These are phyloP conservation scores for Gerris buenoi DNA, from an alignment of 1,140 invertebrate genomes.

Conservation along the genomic window DNA sequence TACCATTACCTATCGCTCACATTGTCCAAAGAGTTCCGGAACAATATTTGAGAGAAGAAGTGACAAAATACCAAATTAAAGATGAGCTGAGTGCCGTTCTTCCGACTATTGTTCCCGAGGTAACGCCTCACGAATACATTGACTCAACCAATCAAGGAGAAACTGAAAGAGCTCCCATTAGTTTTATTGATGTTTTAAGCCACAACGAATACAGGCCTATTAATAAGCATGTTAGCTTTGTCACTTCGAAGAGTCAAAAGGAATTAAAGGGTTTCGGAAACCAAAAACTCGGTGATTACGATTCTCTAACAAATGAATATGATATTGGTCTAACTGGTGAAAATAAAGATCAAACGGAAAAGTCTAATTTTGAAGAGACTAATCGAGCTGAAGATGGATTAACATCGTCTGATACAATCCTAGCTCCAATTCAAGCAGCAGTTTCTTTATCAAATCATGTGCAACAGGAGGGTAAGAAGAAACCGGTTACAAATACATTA, in stretches of 20 bases:
- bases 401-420: slow-evolving; percentile 25
- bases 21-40: not conserved
- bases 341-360: not conserved
- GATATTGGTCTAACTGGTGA: not conserved
- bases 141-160: not conserved
- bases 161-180: not conserved
- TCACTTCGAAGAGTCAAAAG: not conserved
- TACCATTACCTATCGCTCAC: not conserved
- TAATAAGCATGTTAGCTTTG: not conserved
- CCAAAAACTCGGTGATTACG: not conserved
- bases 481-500: not conserved
- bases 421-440: slow-evolving; percentile 34
- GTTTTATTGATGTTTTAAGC: not conserved
- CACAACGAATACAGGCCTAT: not conserved
- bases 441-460: slow-evolving; percentile 29
- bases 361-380: not conserved
- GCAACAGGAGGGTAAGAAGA: slow-evolving; percentile 17
- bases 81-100: not conserved
- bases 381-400: not conserved
- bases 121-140: not conserved
- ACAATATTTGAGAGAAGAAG: not conserved
- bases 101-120: not conserved
- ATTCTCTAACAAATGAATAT: not conserved
- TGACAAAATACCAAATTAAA: not conserved
- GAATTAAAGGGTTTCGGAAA: not conserved